phyloP scores from a whole-genome alignment of 2,113 vertebrate species.

The Podocnemis expansa region DNA sequence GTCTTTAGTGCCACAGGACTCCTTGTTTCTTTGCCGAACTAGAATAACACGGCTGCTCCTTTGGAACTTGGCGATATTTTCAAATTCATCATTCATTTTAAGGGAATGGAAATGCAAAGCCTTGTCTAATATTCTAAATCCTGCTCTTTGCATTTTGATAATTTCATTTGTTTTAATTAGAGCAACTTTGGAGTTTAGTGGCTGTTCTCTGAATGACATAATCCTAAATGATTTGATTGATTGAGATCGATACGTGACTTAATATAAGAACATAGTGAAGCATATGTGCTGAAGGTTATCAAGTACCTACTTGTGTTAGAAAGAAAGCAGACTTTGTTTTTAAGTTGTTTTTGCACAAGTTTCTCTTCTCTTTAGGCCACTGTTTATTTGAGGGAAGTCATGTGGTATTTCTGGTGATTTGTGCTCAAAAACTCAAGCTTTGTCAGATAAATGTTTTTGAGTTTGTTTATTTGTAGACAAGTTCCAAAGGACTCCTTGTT shows the following conservation, averaged over 20 bases:
- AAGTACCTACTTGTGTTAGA: not conserved
- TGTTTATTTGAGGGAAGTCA: not conserved
- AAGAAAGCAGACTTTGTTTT: not conserved
- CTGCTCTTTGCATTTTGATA: not conserved
- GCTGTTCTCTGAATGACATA: not conserved
- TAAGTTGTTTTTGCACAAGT: not conserved
- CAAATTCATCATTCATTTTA: constrained; percentile 18
- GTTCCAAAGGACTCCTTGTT: too few species aligned
- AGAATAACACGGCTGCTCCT: too few species aligned
- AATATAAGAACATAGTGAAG: not conserved
- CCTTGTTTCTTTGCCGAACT: too few species aligned
- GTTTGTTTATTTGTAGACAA: not conserved
- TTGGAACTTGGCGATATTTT: too few species aligned
- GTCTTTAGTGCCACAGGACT: too few species aligned
- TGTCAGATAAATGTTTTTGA: not conserved
- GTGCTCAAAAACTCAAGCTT: not conserved
- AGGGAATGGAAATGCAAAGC: not conserved
- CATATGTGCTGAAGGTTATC: not conserved
- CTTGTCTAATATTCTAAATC: not conserved
- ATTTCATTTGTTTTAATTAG: not conserved
- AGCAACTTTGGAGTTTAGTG: not conserved
- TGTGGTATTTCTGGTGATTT: not conserved
- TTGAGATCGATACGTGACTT: not conserved
- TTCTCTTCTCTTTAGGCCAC: not conserved
- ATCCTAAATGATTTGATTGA: constrained; percentile 14